Evolutionary conservation across 2,113 vertebrate genomes (phyloP).

Genomic region (Isurus oxyrinchus): DNA sequence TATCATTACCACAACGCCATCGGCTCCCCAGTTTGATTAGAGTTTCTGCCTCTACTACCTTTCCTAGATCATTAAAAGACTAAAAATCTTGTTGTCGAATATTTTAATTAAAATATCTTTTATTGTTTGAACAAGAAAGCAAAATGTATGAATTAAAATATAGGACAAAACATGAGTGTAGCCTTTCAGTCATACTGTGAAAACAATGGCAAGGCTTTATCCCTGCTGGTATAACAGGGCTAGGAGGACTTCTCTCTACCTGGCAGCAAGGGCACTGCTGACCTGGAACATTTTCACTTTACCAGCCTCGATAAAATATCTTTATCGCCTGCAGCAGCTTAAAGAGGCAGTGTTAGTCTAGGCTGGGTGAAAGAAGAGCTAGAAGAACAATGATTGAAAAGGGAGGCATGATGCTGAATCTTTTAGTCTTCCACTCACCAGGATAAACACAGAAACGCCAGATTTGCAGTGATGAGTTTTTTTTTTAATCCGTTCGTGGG

Average conservation of each 20-base stretch:
- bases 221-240: background rate
- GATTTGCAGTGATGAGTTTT: too few species aligned
- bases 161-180: background rate
- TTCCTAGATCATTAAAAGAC: background rate
- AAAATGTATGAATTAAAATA: background rate
- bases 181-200: too few species aligned
- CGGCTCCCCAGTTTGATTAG: too few species aligned
- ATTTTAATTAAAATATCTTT: background rate
- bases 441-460: too few species aligned
- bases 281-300: background rate
- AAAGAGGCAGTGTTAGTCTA: background rate
- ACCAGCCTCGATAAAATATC: background rate
- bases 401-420: too few species aligned
- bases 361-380: background rate
- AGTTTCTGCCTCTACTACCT: background rate
- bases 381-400: too few species aligned
- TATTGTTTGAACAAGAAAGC: background rate
- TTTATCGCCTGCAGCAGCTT: background rate
- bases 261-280: background rate
- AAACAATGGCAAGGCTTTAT: background rate
- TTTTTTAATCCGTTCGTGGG: too few species aligned
- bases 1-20: too few species aligned
- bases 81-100: background rate
- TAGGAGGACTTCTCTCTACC: background rate
- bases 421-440: too few species aligned